Conservation (phyloP, 2,113 vertebrate genomes). For the Otocyon megalotis region DNA sequence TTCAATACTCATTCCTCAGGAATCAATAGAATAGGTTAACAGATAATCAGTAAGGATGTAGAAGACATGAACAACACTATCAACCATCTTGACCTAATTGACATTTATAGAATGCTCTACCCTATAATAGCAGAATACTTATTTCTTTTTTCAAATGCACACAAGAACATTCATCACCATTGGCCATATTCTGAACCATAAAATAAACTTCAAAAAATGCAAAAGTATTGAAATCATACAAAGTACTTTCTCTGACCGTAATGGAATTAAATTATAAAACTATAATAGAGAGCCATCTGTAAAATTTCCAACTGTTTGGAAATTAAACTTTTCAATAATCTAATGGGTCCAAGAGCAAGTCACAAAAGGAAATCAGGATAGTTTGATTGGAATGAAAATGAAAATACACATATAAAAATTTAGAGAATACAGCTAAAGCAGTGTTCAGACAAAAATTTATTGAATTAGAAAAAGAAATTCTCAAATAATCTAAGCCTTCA, state of each 20-base stretch:
- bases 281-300: neutral
- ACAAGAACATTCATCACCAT: neutral
- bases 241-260: neutral
- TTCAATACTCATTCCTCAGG: neutral
- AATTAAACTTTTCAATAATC: conserved; percentile 37
- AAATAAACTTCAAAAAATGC: conserved; percentile 5
- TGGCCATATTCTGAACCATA: neutral
- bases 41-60: neutral
- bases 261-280: conserved; percentile 7
- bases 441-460: neutral
- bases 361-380: neutral
- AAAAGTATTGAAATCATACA: neutral
- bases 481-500: conserved; percentile 34
- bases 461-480: neutral
- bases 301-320: neutral
- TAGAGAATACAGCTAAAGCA: conserved; percentile 2
- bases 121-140: neutral
- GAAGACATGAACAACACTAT: neutral
- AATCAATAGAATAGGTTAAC: neutral
- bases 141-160: neutral
- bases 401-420: neutral
- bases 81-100: neutral
- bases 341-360: neutral
- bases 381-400: neutral
- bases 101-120: neutral